phyloP scores from a whole-genome alignment of 2,797 vertebrate genomes.

The Erithacus rubecula region DNA sequence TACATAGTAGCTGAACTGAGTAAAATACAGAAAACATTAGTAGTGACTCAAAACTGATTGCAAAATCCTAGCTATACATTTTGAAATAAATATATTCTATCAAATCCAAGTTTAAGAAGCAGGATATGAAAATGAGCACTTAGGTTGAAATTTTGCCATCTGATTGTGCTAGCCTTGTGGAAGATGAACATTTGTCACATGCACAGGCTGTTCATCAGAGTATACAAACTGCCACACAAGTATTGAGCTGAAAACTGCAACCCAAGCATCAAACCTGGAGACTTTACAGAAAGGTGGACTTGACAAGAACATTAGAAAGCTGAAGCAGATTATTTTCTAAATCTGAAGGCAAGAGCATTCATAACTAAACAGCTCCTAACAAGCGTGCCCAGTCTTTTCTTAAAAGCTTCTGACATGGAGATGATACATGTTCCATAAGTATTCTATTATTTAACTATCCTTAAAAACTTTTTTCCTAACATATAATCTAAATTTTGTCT shows the following conservation, averaged over 20 bases:
- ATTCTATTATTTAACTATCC: neutral
- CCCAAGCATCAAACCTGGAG: neutral
- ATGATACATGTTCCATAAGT: neutral
- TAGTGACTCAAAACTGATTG: neutral
- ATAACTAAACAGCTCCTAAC: neutral
- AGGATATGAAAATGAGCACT: neutral
- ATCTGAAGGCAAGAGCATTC: neutral
- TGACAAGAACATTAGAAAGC: neutral
- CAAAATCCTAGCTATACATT: neutral
- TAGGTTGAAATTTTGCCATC: neutral
- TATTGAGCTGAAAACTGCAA: neutral
- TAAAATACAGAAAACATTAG: neutral
- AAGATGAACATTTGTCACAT: neutral
- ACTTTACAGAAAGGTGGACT: neutral
- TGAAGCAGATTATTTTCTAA: neutral
- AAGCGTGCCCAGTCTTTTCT: neutral
- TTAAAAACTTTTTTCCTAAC: neutral
- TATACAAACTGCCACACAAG: neutral
- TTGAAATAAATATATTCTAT: neutral
- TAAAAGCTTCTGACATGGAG: neutral
- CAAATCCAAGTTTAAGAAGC: neutral
- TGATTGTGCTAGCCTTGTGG: neutral
- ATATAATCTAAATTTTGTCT: neutral
- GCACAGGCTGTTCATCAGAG: fast-evolving
- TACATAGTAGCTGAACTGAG: neutral